Percentiles rank a stretch among this genome's conserved stretches.
phyloP scores from a whole-genome alignment of 2,797 vertebrate genomes.

The Astyanax mexicanus region DNA sequence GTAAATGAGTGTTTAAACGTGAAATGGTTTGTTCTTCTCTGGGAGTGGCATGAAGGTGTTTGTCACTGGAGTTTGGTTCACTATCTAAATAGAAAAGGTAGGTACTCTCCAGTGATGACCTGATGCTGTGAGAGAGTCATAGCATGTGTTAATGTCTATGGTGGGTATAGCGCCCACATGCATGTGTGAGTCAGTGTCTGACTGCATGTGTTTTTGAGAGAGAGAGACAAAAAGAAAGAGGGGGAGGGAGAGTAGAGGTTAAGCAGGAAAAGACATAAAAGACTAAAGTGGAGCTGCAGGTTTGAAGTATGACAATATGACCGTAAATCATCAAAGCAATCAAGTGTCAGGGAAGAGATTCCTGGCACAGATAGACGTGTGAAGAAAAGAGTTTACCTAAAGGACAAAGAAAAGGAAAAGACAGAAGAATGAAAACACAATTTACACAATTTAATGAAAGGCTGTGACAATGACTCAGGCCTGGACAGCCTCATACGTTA shows the following conservation, averaged over 20 bases:
- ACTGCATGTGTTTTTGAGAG: not conserved
- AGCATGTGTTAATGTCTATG: conserved; percentile 2
- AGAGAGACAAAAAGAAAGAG: not conserved
- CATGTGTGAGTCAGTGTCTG: conserved; percentile 16
- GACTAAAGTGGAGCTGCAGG: not conserved
- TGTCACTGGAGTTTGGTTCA: not conserved
- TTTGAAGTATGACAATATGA: not conserved
- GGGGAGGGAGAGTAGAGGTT: not conserved
- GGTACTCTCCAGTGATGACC: not conserved
- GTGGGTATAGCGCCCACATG: not conserved
- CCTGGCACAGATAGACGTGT: not conserved
- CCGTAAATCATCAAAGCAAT: not conserved
- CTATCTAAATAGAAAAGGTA: not conserved
- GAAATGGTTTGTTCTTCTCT: not conserved
- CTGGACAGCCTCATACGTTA: too few relatives aligned
- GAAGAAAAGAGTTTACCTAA: not conserved
- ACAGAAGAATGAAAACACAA: too few relatives aligned
- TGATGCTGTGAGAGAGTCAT: not conserved
- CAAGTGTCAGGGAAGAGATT: not conserved
- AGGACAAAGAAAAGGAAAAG: not conserved
- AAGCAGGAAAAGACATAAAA: too few relatives aligned
- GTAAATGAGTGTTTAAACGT: not conserved
- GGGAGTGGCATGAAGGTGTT: not conserved
- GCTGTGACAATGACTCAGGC: too few relatives aligned
- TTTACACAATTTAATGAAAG: too few relatives aligned